Base-by-base conservation (phyloP, 2,797 vertebrate species). In the Huso huso region DNA sequence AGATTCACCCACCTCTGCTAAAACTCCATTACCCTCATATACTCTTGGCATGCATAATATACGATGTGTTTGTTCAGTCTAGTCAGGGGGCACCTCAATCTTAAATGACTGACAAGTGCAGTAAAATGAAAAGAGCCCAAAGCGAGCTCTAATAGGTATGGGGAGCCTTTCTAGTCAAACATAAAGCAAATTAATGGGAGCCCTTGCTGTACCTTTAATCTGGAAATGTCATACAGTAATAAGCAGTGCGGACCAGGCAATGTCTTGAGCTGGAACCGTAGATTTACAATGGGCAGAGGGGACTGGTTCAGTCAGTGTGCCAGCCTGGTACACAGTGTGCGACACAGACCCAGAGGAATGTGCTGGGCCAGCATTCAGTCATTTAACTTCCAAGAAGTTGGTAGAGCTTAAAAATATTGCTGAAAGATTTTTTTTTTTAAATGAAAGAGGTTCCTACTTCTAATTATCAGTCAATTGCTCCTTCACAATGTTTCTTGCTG, bases 121-220 rank as follows among this genome's bases (percentile, higher is more conserved):
- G 75, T 83, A 74, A 90, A 90, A 90, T 89, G 84, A 88, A 89
- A 84, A 85, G 84, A 80, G 78, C 77, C 82, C 66, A 1, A 81
- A 82, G 78, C 85, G 78, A 82, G 81, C 83, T 82, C 82, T 83
- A 78, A 79, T 78, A 80, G 86, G 77, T 80, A 84, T 74, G 81
- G 86, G 86, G 87, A 86, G 80, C 81, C 83, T 85, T 86, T 87
- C 86, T 89, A 87, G 86, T 90, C 91, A 93, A 92, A 92, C 89
- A 93, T 86, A 88, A 85, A 90, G 83, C 85, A 90, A 90, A 90
- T 91, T 88, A 91, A 91, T 89, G 84, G 82, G 85, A 83, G 82
- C 85, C 81, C 79, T 83, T 70, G 80, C 77, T 82, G 81, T 84
- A 82, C 85, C 85, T 87, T 86, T 85, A 84, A 85, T 84, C 85